phyloP scores from a whole-genome alignment of 2,797 vertebrate species.

The Sparidentex hasta region DNA sequence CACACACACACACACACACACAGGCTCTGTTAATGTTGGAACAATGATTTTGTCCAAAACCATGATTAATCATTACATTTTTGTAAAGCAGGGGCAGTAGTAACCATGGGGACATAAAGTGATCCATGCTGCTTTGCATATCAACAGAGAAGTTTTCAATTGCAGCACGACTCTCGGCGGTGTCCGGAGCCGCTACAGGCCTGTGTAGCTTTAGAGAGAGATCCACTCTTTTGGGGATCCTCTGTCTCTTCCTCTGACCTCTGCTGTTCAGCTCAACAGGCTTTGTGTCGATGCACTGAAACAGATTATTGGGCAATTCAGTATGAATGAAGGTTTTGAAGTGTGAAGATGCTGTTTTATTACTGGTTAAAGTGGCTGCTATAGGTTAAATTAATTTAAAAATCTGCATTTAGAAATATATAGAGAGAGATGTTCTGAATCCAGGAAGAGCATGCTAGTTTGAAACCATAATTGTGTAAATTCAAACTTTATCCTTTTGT shows the following conservation, averaged over 20 bases:
- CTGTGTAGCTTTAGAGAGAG: slow-evolving; percentile 41
- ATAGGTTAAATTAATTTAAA: background rate
- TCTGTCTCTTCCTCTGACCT: slow-evolving; percentile 44
- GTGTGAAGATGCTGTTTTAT: background rate
- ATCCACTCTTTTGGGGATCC: slow-evolving; percentile 38
- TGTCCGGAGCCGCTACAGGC: slow-evolving; percentile 55
- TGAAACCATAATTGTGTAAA: background rate
- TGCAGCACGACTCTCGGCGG: slow-evolving; percentile 50
- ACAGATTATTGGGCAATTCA: slow-evolving; percentile 50
- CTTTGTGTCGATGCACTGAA: slow-evolving; percentile 41
- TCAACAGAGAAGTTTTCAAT: slow-evolving; percentile 83
- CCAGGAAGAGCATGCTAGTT: background rate
- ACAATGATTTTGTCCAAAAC: slow-evolving; percentile 72
- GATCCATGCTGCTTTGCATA: slow-evolving; percentile 82
- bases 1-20: background rate
- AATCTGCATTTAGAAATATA: background rate
- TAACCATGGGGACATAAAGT: slow-evolving; percentile 80
- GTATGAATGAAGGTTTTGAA: slow-evolving; percentile 36
- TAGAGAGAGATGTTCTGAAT: background rate
- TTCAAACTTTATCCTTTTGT: slow-evolving; percentile 2
- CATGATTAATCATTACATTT: slow-evolving; percentile 82
- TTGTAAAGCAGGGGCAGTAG: slow-evolving; percentile 74
- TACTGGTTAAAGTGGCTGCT: background rate
- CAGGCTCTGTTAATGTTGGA: slow-evolving; percentile 53
- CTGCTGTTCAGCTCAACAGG: slow-evolving; percentile 56